phyloP scores from a whole-genome alignment of 2,888 invertebrate genomes.

The Hirtodrosophila trivittata region DNA sequence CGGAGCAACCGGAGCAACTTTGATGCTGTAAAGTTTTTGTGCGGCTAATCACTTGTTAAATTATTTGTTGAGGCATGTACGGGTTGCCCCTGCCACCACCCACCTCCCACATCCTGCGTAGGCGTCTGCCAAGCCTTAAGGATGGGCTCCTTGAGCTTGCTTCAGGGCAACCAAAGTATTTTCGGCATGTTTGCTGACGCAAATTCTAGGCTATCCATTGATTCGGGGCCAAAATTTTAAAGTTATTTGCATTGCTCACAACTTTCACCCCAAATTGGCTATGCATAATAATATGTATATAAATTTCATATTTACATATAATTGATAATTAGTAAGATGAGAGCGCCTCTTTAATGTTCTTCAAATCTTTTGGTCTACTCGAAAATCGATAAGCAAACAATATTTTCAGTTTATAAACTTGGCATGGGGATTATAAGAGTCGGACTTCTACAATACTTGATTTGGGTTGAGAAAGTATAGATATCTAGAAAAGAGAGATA shows the following conservation, averaged over 20 bases:
- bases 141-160: neutral
- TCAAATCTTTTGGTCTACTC: too few species aligned
- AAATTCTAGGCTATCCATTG: constrained; percentile 19
- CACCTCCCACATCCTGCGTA: too few species aligned
- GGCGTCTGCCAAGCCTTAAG: too few species aligned
- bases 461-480: too few species aligned
- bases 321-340: too few species aligned
- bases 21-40: constrained; percentile 57
- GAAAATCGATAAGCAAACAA: too few species aligned
- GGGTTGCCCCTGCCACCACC: constrained; percentile 2
- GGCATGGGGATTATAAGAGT: too few species aligned
- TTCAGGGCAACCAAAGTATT: constrained; percentile 39
- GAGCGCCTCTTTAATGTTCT: too few species aligned
- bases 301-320: too few species aligned
- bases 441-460: too few species aligned
- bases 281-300: constrained; percentile 40
- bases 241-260: constrained; percentile 49
- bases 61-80: constrained; percentile 56
- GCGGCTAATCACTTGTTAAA: constrained; percentile 69
- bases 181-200: constrained; percentile 32
- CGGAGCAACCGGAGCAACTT: constrained; percentile 47
- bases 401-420: too few species aligned
- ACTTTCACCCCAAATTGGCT: constrained; percentile 41
- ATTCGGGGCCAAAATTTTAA: constrained; percentile 19
- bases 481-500: too few species aligned